phyloP scores from a whole-genome alignment of 2,888 invertebrate genomes.

The Drosophila subsilvestris region DNA sequence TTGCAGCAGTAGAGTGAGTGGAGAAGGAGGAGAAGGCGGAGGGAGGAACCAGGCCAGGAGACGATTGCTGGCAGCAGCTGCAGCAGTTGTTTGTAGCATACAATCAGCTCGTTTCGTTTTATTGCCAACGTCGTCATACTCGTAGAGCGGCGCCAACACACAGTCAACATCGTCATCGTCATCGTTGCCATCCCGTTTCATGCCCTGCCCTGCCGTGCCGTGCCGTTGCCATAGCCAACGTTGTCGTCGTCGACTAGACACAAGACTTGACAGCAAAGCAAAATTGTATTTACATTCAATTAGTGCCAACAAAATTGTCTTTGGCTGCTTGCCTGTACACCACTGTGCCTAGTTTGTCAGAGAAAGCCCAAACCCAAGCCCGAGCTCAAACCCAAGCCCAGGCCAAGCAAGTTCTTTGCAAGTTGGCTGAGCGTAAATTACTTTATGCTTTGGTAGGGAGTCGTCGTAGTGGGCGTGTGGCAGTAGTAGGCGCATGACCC shows the following conservation, averaged over 20 bases:
- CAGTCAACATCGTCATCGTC: conserved; percentile 33
- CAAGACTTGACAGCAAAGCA: conserved; percentile 80
- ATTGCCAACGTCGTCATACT: conserved; percentile 72
- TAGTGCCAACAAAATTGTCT: conserved; percentile 80
- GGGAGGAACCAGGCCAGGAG: background rate
- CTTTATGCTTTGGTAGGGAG: conserved; percentile 53
- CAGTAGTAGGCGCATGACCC: conserved; percentile 42
- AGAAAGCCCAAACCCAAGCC: conserved; percentile 16
- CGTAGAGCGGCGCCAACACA: conserved; percentile 39
- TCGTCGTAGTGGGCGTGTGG: conserved; percentile 9
- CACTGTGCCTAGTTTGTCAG: conserved; percentile 44
- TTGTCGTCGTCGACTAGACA: conserved; percentile 66
- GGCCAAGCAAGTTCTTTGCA: conserved; percentile 27
- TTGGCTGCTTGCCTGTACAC: conserved; percentile 70
- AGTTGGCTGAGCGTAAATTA: conserved; percentile 69
- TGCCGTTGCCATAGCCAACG: conserved; percentile 1
- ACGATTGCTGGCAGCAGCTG: conserved; percentile 41
- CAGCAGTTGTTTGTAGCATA: conserved; percentile 70
- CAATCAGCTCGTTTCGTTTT: conserved; percentile 78
- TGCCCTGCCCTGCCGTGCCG: conserved; percentile 11
- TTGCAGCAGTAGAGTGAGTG: background rate
- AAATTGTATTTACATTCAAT: conserved; percentile 80
- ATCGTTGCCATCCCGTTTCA: conserved; percentile 10
- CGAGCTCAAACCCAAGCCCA: conserved; percentile 13
- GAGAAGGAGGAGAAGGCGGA: background rate